These are phyloP conservation scores for Mythimna loreyi DNA, from an alignment of 2,888 invertebrate species.

Conservation along the genomic window DNA sequence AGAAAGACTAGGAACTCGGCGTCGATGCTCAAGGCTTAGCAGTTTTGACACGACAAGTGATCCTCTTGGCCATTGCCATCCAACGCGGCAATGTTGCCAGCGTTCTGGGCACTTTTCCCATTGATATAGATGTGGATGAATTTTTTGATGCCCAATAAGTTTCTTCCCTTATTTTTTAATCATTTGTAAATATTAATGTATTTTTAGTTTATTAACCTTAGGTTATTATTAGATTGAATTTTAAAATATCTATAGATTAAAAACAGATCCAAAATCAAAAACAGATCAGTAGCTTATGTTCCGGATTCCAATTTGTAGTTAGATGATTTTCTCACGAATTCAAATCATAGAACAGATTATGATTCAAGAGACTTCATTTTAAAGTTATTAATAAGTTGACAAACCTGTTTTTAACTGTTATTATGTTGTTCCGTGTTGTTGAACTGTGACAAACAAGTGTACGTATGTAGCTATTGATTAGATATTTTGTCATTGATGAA, in stretches of 20 bases:
- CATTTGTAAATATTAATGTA: too few species aligned
- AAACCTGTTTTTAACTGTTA: constrained; percentile 9
- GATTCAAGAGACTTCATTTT: constrained; percentile 6
- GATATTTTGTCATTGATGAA: not conserved
- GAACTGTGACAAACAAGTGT: not conserved
- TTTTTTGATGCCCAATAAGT: too few species aligned
- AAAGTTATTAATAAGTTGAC: not conserved
- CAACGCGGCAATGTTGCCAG: too few species aligned
- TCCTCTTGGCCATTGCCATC: too few species aligned
- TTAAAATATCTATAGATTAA: not conserved
- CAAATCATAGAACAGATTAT: not conserved
- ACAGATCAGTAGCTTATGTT: not conserved
- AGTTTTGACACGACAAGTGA: too few species aligned
- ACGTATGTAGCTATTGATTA: not conserved
- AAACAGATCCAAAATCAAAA: not conserved
- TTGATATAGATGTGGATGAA: too few species aligned
- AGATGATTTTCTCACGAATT: constrained; percentile 12
- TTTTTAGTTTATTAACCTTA: too few species aligned
- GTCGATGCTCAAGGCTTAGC: too few species aligned
- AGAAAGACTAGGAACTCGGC: too few species aligned
- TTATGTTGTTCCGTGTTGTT: constrained; percentile 10
- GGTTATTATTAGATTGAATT: too few species aligned
- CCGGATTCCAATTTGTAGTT: not conserved
- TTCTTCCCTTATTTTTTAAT: too few species aligned
- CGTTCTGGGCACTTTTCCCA: too few species aligned